Evolutionary conservation across 2,888 invertebrate genomes (phyloP).

Genomic region (Campoletis raptor): DNA sequence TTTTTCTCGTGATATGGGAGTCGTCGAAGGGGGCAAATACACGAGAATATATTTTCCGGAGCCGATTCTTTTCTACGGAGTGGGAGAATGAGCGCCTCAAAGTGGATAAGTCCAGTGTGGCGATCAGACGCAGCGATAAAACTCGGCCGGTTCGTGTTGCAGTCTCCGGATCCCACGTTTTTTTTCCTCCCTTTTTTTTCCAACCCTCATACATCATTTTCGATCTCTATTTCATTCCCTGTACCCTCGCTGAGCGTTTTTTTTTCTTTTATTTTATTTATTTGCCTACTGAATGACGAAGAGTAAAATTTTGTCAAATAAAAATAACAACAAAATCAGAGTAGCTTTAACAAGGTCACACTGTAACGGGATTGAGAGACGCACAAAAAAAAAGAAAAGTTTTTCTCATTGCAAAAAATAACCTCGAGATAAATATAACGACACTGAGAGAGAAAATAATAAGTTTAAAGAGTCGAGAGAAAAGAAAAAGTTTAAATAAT

Average conservation of each 20-base stretch:
- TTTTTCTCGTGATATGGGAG: slow-evolving; percentile 31
- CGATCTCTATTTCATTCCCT: slow-evolving; percentile 6
- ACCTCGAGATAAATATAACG: slow-evolving; percentile 28
- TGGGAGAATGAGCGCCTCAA: slow-evolving; percentile 9
- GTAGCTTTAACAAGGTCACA: slow-evolving; percentile 69
- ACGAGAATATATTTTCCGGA: slow-evolving; percentile 11
- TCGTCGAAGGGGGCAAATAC: slow-evolving; percentile 20
- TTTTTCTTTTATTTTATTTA: not conserved
- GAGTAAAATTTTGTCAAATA: not conserved
- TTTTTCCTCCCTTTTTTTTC: slow-evolving; percentile 16
- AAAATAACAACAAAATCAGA: slow-evolving; percentile 42
- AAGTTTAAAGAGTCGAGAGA: slow-evolving; percentile 70
- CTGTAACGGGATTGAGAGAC: slow-evolving; percentile 56
- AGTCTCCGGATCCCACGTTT: slow-evolving; percentile 34
- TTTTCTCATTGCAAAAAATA: no score
- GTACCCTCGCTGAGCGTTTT: not conserved
- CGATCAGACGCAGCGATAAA: slow-evolving; percentile 50
- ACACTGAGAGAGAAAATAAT: slow-evolving; percentile 44
- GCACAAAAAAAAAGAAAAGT: slow-evolving; percentile 4
- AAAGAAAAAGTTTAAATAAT: slow-evolving; percentile 61
- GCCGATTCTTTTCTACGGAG: not conserved
- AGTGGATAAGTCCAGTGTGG: slow-evolving; percentile 49
- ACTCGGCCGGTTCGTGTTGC: slow-evolving; percentile 35
- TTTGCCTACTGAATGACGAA: slow-evolving; percentile 22
- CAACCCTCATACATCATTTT: slow-evolving; percentile 32